phyloP scores from a whole-genome alignment of 2,797 vertebrate species.

The Catamblyrhynchus diadema region DNA sequence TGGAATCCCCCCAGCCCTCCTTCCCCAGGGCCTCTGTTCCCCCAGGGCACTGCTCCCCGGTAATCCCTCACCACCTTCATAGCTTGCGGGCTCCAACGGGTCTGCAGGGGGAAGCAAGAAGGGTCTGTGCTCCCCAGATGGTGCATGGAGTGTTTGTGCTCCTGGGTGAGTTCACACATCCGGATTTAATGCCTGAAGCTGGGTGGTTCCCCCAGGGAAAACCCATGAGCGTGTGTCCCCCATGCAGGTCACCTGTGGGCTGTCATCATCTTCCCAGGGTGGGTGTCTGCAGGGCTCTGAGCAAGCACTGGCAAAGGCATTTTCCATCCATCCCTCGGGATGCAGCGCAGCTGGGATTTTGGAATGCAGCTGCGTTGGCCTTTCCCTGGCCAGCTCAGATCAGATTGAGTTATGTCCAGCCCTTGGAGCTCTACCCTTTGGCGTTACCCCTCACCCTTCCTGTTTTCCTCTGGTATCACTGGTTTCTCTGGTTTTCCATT shows the following conservation, averaged over 20 bases:
- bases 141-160: fast-evolving
- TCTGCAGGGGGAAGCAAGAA: background rate
- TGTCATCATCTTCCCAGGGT: background rate
- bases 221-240: fast-evolving
- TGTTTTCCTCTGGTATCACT: background rate
- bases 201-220: fast-evolving
- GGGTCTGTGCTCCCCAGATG: background rate
- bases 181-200: background rate
- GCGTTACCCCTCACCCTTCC: background rate
- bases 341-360: background rate
- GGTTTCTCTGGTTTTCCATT: background rate
- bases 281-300: background rate
- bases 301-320: fast-evolving
- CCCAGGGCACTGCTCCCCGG: fast-evolving
- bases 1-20: background rate
- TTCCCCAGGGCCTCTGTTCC: background rate
- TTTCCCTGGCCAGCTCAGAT: background rate
- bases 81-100: fast-evolving
- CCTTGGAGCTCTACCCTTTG: background rate
- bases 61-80: background rate
- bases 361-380: background rate
- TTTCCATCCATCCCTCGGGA: background rate
- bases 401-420: fast-evolving
- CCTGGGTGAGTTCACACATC: fast-evolving
- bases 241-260: fast-evolving